Evolutionary conservation across 2,888 invertebrate species (phyloP), one percentile per base, ranked within the genome.

Genomic region (Julus scandinavius): DNA sequence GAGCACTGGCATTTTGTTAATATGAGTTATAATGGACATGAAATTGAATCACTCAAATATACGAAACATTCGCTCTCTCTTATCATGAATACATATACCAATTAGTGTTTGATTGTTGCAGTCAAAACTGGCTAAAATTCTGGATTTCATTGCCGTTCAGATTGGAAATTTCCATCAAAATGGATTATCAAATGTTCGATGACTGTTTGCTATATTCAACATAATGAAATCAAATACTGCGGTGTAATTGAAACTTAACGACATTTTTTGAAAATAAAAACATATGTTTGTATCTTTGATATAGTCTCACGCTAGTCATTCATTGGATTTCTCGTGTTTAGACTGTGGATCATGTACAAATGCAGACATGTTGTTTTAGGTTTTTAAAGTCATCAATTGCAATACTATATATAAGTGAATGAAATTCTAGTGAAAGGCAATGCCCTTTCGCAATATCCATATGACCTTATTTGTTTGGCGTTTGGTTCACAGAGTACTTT

Each of bases 391-490:
- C 63, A 63, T n/a, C 17, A 63, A 1, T 20, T 45, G 45, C 20
- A 20, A n/a, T n/a, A n/a, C 4, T 5, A 7, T 17, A n/a, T 2
- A 1, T n/a, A n/a, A 20, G 3, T 63, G 17, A n/a, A n/a, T 63
- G 20, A n/a, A 63, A n/a, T n/a, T n/a, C n/a, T 63, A n/a, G 17
- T 63, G 63, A 63, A 54, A 63, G 63, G n/a, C 63, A 63, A n/a
- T 63, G 63, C 63, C 63, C 63, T 63, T 17, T 63, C 20, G 63
- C 63, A 63, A 63, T 63, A n/a, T n/a, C 20, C 63, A 17, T 63
- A 20, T 63, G 63, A 63, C 63, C 63, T 63, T 63, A 63, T 63
- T 63, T 63, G 63, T 63, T 63, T 63, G 63, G n/a, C 63, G n/a
- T 63, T 63, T 63, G 20, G 63, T 63, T 17, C 63, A n/a, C 63